These are phyloP conservation scores for Todus mexicanus DNA, from an alignment of 2,797 vertebrate species.

Conservation along the genomic window DNA sequence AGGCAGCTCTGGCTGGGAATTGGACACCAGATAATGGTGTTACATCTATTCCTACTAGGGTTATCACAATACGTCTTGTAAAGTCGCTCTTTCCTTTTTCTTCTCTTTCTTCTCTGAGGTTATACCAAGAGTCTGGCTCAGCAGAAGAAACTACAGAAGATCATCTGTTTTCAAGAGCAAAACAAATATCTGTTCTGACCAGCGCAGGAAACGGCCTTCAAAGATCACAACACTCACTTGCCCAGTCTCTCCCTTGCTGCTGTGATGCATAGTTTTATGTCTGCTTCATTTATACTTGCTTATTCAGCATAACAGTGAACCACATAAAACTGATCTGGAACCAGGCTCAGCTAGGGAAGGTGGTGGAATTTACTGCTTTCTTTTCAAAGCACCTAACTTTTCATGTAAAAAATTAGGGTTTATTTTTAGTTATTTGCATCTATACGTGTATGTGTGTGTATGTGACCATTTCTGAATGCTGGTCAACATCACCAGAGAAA, in stretches of 20 bases:
- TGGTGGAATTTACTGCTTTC: background rate
- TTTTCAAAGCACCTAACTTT: background rate
- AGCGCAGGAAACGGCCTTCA: conserved; percentile 1
- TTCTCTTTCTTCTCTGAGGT: background rate
- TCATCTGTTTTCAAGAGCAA: conserved; percentile 14
- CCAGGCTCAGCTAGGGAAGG: background rate
- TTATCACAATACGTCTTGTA: background rate
- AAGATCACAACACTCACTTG: background rate
- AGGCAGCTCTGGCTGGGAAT: background rate
- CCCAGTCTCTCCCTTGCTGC: background rate
- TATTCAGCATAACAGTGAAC: conserved; percentile 43
- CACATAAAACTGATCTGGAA: conserved; percentile 45
- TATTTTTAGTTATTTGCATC: background rate
- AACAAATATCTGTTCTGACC: conserved; percentile 1
- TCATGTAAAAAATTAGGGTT: background rate
- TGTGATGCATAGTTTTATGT: conserved; percentile 21
- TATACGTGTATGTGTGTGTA: background rate
- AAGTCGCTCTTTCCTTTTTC: background rate
- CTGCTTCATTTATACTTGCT: conserved; percentile 14
- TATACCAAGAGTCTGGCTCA: background rate
- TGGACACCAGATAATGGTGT: background rate
- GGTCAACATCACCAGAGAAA: background rate
- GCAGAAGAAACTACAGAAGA: background rate
- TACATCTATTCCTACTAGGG: background rate
- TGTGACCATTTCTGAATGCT: background rate